Conservation (phyloP, 2,797 vertebrate genomes). For the Tenualosa thibaudeaui region DNA sequence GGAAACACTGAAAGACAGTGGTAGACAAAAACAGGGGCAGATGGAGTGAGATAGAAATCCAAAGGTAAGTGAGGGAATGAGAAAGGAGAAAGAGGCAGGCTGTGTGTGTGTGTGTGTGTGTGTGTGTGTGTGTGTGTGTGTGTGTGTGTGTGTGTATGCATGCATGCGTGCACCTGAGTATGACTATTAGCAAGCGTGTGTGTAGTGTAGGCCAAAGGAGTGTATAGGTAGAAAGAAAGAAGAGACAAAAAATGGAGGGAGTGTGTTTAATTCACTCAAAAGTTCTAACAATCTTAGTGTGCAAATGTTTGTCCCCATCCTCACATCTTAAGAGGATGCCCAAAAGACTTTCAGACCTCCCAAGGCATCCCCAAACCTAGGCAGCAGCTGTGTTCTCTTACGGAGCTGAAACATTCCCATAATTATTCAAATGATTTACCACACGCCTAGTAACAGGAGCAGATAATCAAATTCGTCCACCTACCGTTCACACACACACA, state of each 20-base stretch:
- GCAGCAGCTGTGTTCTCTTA: too few relatives aligned
- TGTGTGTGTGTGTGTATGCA: not conserved
- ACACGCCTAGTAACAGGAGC: not conserved
- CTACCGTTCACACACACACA: too few relatives aligned
- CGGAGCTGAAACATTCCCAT: too few relatives aligned
- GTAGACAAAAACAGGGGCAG: not conserved
- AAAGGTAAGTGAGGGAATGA: conserved; percentile 16
- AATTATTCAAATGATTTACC: not conserved
- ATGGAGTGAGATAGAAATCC: not conserved
- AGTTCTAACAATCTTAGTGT: not conserved
- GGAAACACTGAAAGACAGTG: not conserved
- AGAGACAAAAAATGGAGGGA: not conserved
- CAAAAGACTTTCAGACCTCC: not conserved
- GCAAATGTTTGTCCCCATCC: not conserved
- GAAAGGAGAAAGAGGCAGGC: not conserved
- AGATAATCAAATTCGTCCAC: not conserved
- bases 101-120: too few relatives aligned
- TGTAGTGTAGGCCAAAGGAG: not conserved
- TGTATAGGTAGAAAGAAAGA: not conserved
- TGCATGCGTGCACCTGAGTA: not conserved
- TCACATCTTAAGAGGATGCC: not conserved
- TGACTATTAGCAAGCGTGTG: too few relatives aligned
- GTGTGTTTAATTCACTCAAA: not conserved
- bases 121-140: not conserved
- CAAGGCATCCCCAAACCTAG: not conserved